A percentile compares a stretch with the other conserved stretches of the same genome.
Conservation (phyloP, 1,140 invertebrate genomes). For the Hestina assimilis region DNA sequence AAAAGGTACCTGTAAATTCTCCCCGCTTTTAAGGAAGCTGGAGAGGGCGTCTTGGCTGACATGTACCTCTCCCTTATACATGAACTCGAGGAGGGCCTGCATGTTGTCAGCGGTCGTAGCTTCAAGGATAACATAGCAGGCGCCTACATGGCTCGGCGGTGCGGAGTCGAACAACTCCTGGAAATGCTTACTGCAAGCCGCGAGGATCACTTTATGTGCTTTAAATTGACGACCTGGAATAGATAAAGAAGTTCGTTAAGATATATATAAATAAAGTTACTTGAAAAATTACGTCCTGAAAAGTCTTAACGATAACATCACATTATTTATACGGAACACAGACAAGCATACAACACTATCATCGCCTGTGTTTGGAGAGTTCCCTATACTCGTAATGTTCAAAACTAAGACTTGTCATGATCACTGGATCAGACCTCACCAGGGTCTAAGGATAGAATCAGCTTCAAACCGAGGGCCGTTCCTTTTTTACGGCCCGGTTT, state of each 20-base stretch:
- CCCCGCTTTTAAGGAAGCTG: slow-evolving; percentile 93
- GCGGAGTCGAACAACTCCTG: slow-evolving; percentile 94
- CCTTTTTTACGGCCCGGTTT: too few relatives aligned
- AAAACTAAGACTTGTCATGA: too few relatives aligned
- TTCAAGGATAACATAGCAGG: slow-evolving; percentile 91
- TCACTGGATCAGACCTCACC: too few relatives aligned
- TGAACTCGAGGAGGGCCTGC: slow-evolving; percentile 93
- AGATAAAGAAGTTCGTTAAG: not conserved
- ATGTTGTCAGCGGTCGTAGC: slow-evolving; percentile 92
- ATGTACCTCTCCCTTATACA: slow-evolving; percentile 95
- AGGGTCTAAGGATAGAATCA: too few relatives aligned
- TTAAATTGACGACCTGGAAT: slow-evolving; percentile 91
- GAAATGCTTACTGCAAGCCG: slow-evolving; percentile 96
- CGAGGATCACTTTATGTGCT: slow-evolving; percentile 93
- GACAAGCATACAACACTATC: too few relatives aligned
- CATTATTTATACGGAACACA: too few relatives aligned
- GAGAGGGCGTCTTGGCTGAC: slow-evolving; percentile 93
- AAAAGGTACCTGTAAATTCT: slow-evolving; percentile 87
- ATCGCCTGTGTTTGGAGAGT: too few relatives aligned
- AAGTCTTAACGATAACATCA: too few relatives aligned
- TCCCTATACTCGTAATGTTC: too few relatives aligned
- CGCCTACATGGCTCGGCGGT: slow-evolving; percentile 87
- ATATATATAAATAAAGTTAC: too few relatives aligned
- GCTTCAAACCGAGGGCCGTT: too few relatives aligned
- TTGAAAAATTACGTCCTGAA: too few relatives aligned